Evolutionary conservation across 2,797 vertebrate species (phyloP).

Genomic region (Threskiornis aethiopicus): DNA sequence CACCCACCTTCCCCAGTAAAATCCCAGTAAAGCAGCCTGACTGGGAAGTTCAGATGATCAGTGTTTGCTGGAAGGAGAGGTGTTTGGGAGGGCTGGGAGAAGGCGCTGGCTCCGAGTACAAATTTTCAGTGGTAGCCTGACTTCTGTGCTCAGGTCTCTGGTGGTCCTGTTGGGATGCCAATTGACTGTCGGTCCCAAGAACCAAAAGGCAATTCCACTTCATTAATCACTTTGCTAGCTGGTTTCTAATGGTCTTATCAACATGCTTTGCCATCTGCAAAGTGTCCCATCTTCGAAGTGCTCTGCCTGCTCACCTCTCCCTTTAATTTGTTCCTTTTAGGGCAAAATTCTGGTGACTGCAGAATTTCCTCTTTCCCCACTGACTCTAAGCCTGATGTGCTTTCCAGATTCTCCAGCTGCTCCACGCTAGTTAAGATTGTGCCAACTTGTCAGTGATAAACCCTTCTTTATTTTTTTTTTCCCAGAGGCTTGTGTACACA

Average conservation of each 20-base stretch:
- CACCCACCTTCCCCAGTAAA: background rate
- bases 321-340: background rate
- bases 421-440: background rate
- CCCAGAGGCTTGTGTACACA: background rate
- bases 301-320: background rate
- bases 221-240: background rate
- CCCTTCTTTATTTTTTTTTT: background rate
- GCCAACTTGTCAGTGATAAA: background rate
- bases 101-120: fast-evolving
- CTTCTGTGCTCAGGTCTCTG: background rate
- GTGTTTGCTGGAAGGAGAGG: background rate
- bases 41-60: background rate
- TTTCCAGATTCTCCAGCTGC: conserved; percentile 11
- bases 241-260: background rate
- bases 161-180: background rate
- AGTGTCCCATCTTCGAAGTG: background rate
- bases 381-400: background rate
- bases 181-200: background rate
- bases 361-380: background rate
- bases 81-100: background rate
- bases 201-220: background rate
- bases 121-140: background rate
- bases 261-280: background rate
- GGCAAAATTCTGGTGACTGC: background rate
- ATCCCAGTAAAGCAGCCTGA: background rate